Evolutionary conservation across 2,888 invertebrate species (phyloP).

Genomic region (Diarsia dahlii): DNA sequence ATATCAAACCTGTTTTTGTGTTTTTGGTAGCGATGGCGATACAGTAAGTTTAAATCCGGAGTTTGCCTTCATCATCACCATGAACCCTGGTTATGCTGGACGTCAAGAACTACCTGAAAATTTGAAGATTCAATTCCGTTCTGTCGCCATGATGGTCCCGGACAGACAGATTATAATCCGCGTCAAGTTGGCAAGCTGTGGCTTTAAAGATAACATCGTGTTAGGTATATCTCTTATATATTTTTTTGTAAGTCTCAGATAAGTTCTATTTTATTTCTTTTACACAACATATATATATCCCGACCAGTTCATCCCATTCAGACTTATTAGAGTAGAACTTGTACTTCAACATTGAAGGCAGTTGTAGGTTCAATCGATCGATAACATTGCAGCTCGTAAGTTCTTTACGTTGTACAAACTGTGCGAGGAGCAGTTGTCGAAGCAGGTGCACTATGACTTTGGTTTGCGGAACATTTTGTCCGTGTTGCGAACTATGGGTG

Average conservation of each 20-base stretch:
- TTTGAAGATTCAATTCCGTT: slow-evolving; percentile 96
- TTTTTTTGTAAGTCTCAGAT: background rate
- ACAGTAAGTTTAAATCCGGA: slow-evolving; percentile 95
- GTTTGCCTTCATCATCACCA: slow-evolving; percentile 96
- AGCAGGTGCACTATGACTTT: slow-evolving; percentile 97
- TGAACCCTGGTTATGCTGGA: slow-evolving; percentile 98
- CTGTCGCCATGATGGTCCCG: slow-evolving; percentile 98
- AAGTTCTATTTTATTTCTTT: background rate
- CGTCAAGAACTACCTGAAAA: slow-evolving; percentile 97
- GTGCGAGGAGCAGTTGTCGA: slow-evolving; percentile 97
- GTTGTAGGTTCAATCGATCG: background rate
- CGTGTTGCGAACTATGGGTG: slow-evolving; percentile 94
- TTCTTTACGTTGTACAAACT: slow-evolving; percentile 96
- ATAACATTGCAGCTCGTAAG: slow-evolving; percentile 91
- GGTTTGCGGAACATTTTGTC: slow-evolving; percentile 95
- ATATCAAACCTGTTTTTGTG: background rate
- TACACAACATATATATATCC: background rate
- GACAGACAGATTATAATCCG: slow-evolving; percentile 97
- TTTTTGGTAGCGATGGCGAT: slow-evolving; percentile 94
- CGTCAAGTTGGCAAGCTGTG: slow-evolving; percentile 97
- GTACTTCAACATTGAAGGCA: background rate
- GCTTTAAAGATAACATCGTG: slow-evolving; percentile 96
- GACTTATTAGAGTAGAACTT: background rate
- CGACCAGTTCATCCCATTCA: background rate
- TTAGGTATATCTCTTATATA: slow-evolving; percentile 79